Percentiles rank a stretch among this genome's conserved stretches.
Conservation (phyloP, 2,113 vertebrate genomes). For the Piprites chloris region DNA sequence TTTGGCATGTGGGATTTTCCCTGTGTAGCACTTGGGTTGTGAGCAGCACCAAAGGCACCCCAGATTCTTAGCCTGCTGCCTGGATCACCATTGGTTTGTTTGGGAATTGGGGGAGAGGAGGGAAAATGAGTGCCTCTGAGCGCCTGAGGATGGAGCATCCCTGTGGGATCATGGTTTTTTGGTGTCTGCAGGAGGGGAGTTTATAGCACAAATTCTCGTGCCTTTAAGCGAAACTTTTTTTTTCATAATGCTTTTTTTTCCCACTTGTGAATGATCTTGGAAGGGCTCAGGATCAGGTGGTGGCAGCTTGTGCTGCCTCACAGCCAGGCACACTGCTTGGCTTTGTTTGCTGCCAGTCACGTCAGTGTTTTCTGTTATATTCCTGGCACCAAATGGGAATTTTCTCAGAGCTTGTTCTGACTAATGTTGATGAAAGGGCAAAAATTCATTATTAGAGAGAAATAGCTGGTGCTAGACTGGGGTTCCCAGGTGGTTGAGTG, state of each 20-base stretch:
- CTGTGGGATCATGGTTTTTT: rapidly evolving
- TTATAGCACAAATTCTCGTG: rapidly evolving
- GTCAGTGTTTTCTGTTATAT: not conserved
- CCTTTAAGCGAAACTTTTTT: not conserved
- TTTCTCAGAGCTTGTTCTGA: not conserved
- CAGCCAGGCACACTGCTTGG: not conserved
- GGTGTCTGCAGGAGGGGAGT: rapidly evolving
- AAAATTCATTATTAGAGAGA: slow-evolving; percentile 5
- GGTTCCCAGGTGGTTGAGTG: not conserved
- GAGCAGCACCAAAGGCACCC: not conserved
- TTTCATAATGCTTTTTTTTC: not conserved
- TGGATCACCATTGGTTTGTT: not conserved
- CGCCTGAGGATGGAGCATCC: not conserved
- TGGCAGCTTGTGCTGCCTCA: not conserved
- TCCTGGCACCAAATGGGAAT: not conserved
- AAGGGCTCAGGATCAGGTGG: not conserved
- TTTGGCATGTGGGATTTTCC: not conserved
- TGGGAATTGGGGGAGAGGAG: not conserved
- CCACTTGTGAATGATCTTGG: not conserved
- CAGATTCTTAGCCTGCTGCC: not conserved
- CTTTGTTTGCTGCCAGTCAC: not conserved
- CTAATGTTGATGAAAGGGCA: slow-evolving; percentile 16
- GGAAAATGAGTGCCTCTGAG: not conserved
- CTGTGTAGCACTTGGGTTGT: not conserved
- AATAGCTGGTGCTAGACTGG: not conserved